Evolutionary conservation across 2,113 vertebrate species (phyloP).

Genomic region (Rana temporaria): DNA sequence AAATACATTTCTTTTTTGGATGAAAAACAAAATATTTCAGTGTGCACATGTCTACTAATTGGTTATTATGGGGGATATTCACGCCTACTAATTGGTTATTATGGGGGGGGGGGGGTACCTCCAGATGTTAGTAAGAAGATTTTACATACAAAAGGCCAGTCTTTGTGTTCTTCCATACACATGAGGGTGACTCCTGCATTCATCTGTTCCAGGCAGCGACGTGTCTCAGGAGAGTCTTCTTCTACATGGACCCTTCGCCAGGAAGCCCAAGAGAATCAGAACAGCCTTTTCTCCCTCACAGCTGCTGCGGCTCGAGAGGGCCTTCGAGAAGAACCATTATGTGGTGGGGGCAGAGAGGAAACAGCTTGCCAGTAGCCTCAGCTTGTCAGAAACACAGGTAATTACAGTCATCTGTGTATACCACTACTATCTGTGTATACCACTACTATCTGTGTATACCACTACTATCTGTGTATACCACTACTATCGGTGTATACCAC

Average conservation of each 20-base stretch:
- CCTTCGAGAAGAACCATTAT: constrained; percentile 98
- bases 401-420: not conserved
- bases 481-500: too few relatives aligned
- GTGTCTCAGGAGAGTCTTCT: constrained; percentile 92
- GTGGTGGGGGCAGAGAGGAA: constrained; percentile 95
- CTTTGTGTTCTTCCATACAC: not conserved
- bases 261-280: constrained; percentile 96
- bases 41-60: too few relatives aligned
- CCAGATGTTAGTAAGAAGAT: too few relatives aligned
- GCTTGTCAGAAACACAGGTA: constrained; percentile 94
- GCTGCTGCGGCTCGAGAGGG: constrained; percentile 91
- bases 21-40: too few relatives aligned
- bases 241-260: constrained; percentile 92
- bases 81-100: too few relatives aligned
- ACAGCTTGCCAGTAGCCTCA: constrained; percentile 93
- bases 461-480: too few relatives aligned
- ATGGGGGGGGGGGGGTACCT: too few relatives aligned
- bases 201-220: constrained; percentile 78
- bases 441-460: too few relatives aligned
- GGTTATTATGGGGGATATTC: too few relatives aligned
- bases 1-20: too few relatives aligned
- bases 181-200: not conserved
- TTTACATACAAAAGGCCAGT: too few relatives aligned
- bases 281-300: constrained; percentile 96
- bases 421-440: too few relatives aligned